phyloP scores from a whole-genome alignment of 2,797 vertebrate genomes.

The Mallotus villosus region DNA sequence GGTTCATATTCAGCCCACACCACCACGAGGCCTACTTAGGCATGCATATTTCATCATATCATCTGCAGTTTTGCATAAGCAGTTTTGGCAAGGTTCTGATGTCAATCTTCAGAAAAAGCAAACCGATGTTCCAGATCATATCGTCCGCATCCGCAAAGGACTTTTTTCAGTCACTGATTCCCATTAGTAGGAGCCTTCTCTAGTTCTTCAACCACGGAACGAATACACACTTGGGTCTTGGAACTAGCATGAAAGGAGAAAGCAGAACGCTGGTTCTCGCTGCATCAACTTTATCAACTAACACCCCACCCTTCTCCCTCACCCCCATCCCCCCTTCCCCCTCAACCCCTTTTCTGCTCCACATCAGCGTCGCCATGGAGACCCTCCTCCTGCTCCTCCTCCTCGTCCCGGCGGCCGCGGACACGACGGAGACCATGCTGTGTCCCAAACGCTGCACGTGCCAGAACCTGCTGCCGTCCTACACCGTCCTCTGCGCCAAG shows the following conservation, averaged over 20 bases:
- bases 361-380: slow-evolving; percentile 59
- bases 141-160: not conserved
- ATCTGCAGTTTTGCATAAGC: not conserved
- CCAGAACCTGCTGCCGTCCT: slow-evolving; percentile 88
- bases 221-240: not conserved
- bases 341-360: slow-evolving; percentile 26
- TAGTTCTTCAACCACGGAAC: not conserved
- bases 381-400: slow-evolving; percentile 43
- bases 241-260: not conserved
- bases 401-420: not conserved
- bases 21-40: not conserved
- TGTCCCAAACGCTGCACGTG: slow-evolving; percentile 92
- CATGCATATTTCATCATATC: not conserved
- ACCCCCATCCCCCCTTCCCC: not conserved
- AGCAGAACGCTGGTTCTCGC: not conserved
- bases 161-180: not conserved
- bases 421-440: slow-evolving; percentile 68
- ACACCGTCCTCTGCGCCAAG: slow-evolving; percentile 88
- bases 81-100: not conserved
- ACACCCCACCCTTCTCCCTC: not conserved
- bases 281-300: not conserved
- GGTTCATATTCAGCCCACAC: not conserved
- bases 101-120: not conserved
- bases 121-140: not conserved
- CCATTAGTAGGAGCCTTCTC: not conserved